A percentile compares a stretch with the other conserved stretches of the same genome.
Conservation (phyloP, 1,140 invertebrate genomes). For the Cotesia glomerata region DNA sequence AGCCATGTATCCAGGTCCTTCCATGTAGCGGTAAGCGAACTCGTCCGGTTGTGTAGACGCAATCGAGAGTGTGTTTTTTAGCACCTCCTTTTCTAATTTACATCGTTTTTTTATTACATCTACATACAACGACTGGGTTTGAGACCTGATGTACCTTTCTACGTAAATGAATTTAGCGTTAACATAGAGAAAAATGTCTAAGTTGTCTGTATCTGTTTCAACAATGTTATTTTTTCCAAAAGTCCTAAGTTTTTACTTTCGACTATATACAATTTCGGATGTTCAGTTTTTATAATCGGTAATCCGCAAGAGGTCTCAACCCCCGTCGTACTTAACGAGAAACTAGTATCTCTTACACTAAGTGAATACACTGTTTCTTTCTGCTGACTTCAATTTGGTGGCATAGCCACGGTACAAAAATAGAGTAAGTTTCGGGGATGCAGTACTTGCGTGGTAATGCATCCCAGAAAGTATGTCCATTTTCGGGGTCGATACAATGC, state of each 20-base stretch:
- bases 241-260: not conserved
- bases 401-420: constrained; percentile 26
- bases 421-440: constrained; percentile 17
- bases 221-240: constrained; percentile 27
- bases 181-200: no score
- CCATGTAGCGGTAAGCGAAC: no score
- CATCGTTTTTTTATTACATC: no score
- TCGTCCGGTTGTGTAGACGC: no score
- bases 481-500: constrained; percentile 25
- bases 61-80: no score
- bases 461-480: constrained; percentile 32
- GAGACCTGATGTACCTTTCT: no score
- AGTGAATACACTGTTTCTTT: constrained; percentile 28
- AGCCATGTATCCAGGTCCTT: no score
- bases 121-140: no score
- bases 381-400: constrained; percentile 17
- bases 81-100: no score
- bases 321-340: constrained; percentile 18
- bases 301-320: constrained; percentile 13
- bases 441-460: constrained; percentile 15
- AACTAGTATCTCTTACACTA: constrained; percentile 13
- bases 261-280: constrained; percentile 37
- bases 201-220: no score
- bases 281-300: constrained; percentile 31
- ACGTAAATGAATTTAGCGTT: no score